phyloP scores from a whole-genome alignment of 2,888 invertebrate species.

The Julus scandinavius region DNA sequence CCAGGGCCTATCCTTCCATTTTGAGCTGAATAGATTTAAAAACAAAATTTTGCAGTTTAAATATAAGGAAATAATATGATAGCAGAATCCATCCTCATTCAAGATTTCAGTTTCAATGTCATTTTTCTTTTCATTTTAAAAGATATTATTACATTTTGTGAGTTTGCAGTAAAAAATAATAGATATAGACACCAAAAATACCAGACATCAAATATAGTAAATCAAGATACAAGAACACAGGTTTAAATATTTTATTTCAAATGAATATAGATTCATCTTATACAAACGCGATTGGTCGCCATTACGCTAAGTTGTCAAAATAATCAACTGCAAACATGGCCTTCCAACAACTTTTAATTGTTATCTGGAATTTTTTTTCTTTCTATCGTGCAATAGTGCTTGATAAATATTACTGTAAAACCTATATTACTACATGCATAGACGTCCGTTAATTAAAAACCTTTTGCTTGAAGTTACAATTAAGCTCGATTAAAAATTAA shows the following conservation, averaged over 20 bases:
- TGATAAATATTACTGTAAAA: not conserved
- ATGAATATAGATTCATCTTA: not conserved
- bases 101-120: no score
- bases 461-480: not conserved
- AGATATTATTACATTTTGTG: no score
- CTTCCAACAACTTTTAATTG: not conserved
- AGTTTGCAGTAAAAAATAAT: no score
- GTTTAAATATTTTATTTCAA: slow-evolving; percentile 17
- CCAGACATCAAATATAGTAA: not conserved
- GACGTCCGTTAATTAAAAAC: not conserved
- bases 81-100: no score
- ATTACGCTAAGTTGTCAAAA: not conserved
- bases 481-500: not conserved
- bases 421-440: not conserved
- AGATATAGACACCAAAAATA: no score
- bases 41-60: no score
- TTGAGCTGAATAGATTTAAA: no score
- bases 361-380: not conserved
- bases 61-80: no score
- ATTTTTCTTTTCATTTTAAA: no score
- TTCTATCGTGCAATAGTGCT: not conserved
- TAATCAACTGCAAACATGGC: not conserved
- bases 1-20: not conserved
- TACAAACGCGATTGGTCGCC: not conserved
- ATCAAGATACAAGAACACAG: not conserved